Evolutionary conservation across 2,113 vertebrate genomes (phyloP), one percentile per base, ranked within the genome.

Genomic region (Shinisaurus crocodilurus): DNA sequence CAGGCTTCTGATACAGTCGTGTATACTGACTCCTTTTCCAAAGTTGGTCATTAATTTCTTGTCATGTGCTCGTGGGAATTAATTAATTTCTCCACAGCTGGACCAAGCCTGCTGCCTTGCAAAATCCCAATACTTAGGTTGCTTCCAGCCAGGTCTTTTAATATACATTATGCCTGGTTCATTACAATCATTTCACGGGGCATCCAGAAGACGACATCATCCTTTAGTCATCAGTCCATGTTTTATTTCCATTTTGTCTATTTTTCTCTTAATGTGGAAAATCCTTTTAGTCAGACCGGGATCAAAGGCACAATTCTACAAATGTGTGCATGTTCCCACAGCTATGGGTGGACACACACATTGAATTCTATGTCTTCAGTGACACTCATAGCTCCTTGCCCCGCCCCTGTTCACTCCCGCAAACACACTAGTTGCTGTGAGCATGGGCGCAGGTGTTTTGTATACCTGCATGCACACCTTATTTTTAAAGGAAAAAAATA

Each of bases 21-120:
- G 89, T 90, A 54, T 89, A 91, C 87, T 92, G 75, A 82, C 70
- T 90, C 70, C 90, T 93, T n/a, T 94, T 90, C 60, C 86, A 95
- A 67, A 94, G 90, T 88, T 10, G 27, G 16, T 8, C 40, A 45
- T 15, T 65, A 65, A 65, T 48, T 84, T 84, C 82, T 85, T 89
- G n/a, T 0, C 0, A 34, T 50, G 3, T 0, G 0, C 88, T 74
- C 92, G 88, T 1, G 32, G 54, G 85, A 89, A 83, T 88, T 87
- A 72, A 91, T 94, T 88, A 86, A 92, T 95, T 92, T 90, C 37
- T 88, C 57, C 89, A n/a, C 89, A 91, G 92, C 84, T 88, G 57
- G 75, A 13, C 0, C 0, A 75, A 72, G 80, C 45, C 69, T 92
- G 34, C 65, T 50, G 34, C 34, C 6, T 65, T 48, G 29, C 16